phyloP scores from a whole-genome alignment of 35 echinoderm and acorn worm genomes.

The Lytechinus pictus region DNA sequence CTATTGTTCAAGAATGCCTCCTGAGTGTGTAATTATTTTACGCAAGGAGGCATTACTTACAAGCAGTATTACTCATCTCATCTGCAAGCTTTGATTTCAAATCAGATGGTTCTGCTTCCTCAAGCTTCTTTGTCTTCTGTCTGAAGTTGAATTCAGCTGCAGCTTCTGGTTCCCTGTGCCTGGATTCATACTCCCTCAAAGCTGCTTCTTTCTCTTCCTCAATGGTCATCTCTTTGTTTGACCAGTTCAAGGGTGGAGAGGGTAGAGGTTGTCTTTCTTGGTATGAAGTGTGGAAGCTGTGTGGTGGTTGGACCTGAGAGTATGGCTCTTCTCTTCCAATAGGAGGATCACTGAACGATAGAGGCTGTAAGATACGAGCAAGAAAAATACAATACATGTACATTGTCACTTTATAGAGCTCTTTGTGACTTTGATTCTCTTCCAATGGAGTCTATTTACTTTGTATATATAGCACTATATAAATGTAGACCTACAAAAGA shows the following conservation, averaged over 20 bases:
- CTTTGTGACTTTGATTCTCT: no score
- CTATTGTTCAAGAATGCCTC: no score
- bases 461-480: no score
- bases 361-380: not conserved
- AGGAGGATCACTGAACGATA: not conserved
- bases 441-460: no score
- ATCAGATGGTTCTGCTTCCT: not conserved
- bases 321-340: conserved; percentile 3
- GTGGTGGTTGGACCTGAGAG: not conserved
- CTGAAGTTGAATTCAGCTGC: not conserved
- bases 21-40: no score
- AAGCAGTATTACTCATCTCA: not conserved
- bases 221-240: conserved; percentile 19
- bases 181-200: not conserved
- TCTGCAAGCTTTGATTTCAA: not conserved
- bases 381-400: no score
- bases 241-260: not conserved
- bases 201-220: conserved; percentile 8
- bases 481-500: no score
- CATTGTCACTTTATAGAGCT: no score
- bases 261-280: not conserved
- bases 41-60: not conserved
- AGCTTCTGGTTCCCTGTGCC: conserved; percentile 11
- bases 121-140: not conserved
- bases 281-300: not conserved